A percentile compares a stretch with the other conserved stretches of the same genome.
phyloP scores from a whole-genome alignment of 2,888 invertebrate genomes.

The Palloptera scutellata region DNA sequence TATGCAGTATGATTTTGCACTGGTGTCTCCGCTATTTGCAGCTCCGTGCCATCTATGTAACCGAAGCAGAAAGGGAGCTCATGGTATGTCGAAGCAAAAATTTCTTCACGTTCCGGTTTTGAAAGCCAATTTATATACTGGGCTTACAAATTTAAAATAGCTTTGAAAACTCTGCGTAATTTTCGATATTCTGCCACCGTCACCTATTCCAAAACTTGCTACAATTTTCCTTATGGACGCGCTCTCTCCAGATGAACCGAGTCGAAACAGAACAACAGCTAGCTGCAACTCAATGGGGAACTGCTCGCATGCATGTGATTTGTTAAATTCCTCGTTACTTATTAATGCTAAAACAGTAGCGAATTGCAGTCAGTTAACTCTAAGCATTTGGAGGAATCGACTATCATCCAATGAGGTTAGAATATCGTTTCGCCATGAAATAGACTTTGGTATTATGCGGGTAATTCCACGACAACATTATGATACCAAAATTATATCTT shows the following conservation, averaged over 20 bases:
- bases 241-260: slow-evolving; percentile 26
- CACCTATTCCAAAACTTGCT: slow-evolving; percentile 21
- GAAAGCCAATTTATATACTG: too few species aligned
- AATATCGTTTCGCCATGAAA: too few species aligned
- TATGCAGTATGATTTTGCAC: neutral
- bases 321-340: neutral
- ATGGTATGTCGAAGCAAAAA: neutral
- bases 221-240: slow-evolving; percentile 30
- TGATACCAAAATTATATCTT: too few species aligned
- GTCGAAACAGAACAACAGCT: slow-evolving; percentile 24
- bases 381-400: neutral
- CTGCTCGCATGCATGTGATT: slow-evolving; percentile 19
- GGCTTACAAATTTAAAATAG: too few species aligned
- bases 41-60: neutral
- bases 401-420: neutral
- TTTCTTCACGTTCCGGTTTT: too few species aligned
- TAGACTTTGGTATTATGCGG: too few species aligned
- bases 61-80: slow-evolving; percentile 8
- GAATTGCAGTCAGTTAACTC: neutral
- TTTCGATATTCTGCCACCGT: slow-evolving; percentile 20
- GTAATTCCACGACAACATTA: too few species aligned
- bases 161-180: slow-evolving; percentile 5
- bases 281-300: slow-evolving; percentile 28
- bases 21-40: neutral
- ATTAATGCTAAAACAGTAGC: neutral